Evolutionary conservation across 1,140 invertebrate genomes (phyloP), one percentile per base, ranked within the genome.

Genomic region (Zophobas morio): DNA sequence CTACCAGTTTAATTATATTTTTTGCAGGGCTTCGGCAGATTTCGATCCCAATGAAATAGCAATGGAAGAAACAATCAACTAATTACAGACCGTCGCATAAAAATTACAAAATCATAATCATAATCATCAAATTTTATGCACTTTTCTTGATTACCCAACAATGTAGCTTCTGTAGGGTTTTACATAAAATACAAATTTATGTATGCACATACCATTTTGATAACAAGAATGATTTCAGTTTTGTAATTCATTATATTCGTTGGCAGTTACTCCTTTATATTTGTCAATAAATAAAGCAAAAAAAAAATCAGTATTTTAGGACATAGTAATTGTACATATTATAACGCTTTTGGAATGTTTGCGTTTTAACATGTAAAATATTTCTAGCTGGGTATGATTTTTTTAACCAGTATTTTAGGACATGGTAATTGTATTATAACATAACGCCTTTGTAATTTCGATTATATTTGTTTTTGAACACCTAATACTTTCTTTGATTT

Each of bases 401-500:
- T 20, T 20, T 20, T 20, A 20, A 20, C 20, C 20, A 20, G 20
- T 20, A 20, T 20, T 20, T 20, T 20, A 20, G 20, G 20, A 20
- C 20, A 20, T 20, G 20, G 20, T 20, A 20, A 20, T 20, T 20
- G 20, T 20, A 20, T 20, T 20, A 20, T 20, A 20, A 20, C 20
- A 20, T 20, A 20, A 20, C 20, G 20, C 20, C 20, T 20, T 20
- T 20, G 20, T 20, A 20, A 20, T 20, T 2, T 53, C 49, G 49
- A 53, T 57, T 57, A 57, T 57, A 57, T 57, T 57, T 57, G 54
- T 57, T 57, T 57, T 57, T 57, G 34, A 57, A 57, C 54, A 57
- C 54, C 8, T 4, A 20, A 35, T 57, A 57, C 34, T 57, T 57
- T 57, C 49, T 51, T 51, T 51, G 49, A 51, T 51, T 51, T 51